phyloP scores from a whole-genome alignment of 2,113 vertebrate genomes.

The Grammomys dolichurus region DNA sequence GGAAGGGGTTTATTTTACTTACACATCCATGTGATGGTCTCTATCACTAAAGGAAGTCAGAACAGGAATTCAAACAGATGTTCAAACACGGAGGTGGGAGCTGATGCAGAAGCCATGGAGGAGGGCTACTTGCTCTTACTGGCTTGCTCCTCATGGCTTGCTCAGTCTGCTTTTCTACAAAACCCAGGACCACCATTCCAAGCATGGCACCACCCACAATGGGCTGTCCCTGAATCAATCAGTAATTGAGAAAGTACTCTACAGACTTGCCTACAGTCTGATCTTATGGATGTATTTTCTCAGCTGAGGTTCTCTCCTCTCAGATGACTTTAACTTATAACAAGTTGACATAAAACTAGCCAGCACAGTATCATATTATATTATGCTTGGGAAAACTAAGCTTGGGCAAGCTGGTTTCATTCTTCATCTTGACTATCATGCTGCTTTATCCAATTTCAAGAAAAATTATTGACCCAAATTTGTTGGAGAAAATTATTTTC shows the following conservation, averaged over 20 bases:
- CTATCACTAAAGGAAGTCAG: background rate
- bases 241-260: background rate
- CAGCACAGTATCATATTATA: conserved; percentile 17
- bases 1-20: background rate
- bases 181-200: background rate
- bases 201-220: background rate
- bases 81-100: background rate
- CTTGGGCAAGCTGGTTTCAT: conserved; percentile 63
- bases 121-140: background rate
- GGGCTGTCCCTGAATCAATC: no score
- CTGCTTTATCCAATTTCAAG: conserved; percentile 77
- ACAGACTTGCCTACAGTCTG: background rate
- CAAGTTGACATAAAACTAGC: background rate
- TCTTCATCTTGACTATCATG: conserved; percentile 20
- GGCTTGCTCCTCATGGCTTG: background rate
- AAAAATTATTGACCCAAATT: conserved; percentile 71
- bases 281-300: background rate
- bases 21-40: background rate
- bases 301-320: background rate
- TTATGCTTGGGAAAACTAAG: conserved; percentile 70
- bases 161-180: background rate
- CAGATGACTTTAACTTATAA: background rate
- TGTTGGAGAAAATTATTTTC: conserved; percentile 66
- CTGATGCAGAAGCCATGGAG: background rate
- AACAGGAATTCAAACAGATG: background rate